Base-by-base conservation (phyloP, 2,113 vertebrate genomes). In the Corythornis cristatus region DNA sequence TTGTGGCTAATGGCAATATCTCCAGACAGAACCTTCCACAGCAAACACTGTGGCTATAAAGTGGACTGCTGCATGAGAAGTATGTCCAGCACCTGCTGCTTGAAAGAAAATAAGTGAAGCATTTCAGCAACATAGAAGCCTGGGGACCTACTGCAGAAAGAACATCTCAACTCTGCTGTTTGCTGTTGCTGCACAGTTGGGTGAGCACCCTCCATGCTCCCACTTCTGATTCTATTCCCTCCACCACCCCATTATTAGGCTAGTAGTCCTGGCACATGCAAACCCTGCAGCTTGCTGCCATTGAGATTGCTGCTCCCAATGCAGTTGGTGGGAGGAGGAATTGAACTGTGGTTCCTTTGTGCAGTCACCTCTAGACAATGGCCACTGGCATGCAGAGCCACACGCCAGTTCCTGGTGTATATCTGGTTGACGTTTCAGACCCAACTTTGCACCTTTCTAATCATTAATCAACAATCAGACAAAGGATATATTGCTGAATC, bases 401-500 rank as follows among this genome's bases (percentile, higher is more conserved):
- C 48, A 72, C 1, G 9, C 15, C 46, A 9, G 3, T 6, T 72
- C 53, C 71, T 70, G 60, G 8, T 45, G n/a, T 19, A 6, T 40
- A 51, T 35, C 26, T 70, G 54, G 40, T 42, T 25, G 20, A 65
- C 4, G 22, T 75, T 74, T 90, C 78, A 89, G 83, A 93, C 64
- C 31, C 50, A 65, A 6, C 57, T 83, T 93, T 57, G 64, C 23
- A 60, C 61, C 28, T 67, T 81, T 93, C 81, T 54, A 88, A 85
- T 80, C 73, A 81, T 90, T 92, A 95, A 88, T 93, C 82, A 94
- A 93, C 80, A 87, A 78, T 93, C 87, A 81, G 85, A 93, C 70
- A 83, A 91, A 88, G 66, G 57, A 51, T 89, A 60, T 88, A 92
- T 67, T 85, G 76, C 85, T 83, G 33, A 85, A 87, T 83, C 62